A percentile compares a stretch with the other conserved stretches of the same genome.
phyloP scores from a whole-genome alignment of 2,888 invertebrate genomes.

The Apamea monoglypha region DNA sequence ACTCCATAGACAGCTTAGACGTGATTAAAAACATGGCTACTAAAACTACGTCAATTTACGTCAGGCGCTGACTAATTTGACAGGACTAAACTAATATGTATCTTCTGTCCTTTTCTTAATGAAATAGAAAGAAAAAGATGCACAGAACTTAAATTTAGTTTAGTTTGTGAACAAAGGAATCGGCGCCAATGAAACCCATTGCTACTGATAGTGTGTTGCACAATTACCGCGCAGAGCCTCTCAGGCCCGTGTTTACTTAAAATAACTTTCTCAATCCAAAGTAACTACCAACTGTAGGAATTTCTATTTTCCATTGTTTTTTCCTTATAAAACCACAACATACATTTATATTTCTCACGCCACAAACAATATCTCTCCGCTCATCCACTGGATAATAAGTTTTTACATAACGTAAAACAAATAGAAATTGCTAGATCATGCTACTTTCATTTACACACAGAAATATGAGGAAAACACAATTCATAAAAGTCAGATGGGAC shows the following conservation, averaged over 20 bases:
- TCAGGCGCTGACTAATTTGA: no score
- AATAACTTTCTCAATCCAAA: conserved; percentile 13
- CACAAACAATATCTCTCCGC: conserved; percentile 20
- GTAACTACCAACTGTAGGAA: conserved; percentile 1
- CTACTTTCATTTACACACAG: conserved; percentile 27
- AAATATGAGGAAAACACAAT: conserved; percentile 26
- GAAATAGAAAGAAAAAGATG: no score
- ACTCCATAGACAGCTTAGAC: no score
- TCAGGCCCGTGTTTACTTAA: neutral
- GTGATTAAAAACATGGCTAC: no score
- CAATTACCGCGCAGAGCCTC: no score
- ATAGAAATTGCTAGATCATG: conserved; percentile 8
- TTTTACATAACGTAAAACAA: conserved; percentile 5
- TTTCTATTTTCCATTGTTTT: neutral
- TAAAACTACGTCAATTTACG: no score
- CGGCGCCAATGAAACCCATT: no score
- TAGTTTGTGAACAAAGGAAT: no score
- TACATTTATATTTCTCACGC: conserved; percentile 31
- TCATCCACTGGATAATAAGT: neutral
- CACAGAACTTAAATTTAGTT: no score
- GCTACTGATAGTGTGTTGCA: no score
- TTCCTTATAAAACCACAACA: neutral
- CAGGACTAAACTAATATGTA: no score
- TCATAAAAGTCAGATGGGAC: neutral
- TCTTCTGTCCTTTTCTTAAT: no score